Base-by-base conservation (phyloP, 1,140 invertebrate genomes). In the Cataglyphis hispanica region DNA sequence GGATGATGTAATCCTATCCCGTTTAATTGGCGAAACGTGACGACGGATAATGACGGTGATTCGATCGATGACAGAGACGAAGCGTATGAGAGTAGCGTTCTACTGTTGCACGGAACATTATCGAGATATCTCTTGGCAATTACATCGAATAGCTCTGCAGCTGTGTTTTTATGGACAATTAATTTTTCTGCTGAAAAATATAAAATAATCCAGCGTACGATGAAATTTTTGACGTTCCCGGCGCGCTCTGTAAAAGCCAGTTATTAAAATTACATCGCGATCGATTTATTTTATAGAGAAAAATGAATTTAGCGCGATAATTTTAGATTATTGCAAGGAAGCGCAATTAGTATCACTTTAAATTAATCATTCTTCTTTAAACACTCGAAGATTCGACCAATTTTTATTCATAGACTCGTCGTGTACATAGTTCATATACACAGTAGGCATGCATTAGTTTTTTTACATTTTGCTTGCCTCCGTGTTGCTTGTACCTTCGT, bases 11-110 rank as follows among this genome's bases (percentile, higher is more conserved):
- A 89, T 86, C 70, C 77, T 78, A 66, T 66, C 34, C 46, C 67
- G 86, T 70, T 90, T 91, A 91, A 91, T 91, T 91, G 91, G 89
- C 60, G 66, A 84, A 88, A 91, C 91, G 91, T 91, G 91, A 90
- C 90, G 72, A 80, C 67, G 76, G 88, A 90, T 91, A 91, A 91
- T 87, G 91, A 91, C 85, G 85, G 50, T 75, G 53, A 60, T 70
- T 80, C 81, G 88, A 89, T 89, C 76, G 74, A 64, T 72, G 87
- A 76, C 53, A 31, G 72, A 11, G 43, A 53, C n/a, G 64, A 72
- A 63, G 72, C 67, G 75, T n/a, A n/a, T 56, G 70, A 87, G 53
- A 19, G 56, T 64, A 77, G 58, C 77, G 76, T 67, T 76, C 53
- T 56, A 40, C 60, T 63, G n/a, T 16, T 37, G 19, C 46, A 8